Percentiles rank a stretch among this genome's conserved stretches.
Conservation (phyloP, 1,140 invertebrate species). For the Ceratoteleas bidentatus region DNA sequence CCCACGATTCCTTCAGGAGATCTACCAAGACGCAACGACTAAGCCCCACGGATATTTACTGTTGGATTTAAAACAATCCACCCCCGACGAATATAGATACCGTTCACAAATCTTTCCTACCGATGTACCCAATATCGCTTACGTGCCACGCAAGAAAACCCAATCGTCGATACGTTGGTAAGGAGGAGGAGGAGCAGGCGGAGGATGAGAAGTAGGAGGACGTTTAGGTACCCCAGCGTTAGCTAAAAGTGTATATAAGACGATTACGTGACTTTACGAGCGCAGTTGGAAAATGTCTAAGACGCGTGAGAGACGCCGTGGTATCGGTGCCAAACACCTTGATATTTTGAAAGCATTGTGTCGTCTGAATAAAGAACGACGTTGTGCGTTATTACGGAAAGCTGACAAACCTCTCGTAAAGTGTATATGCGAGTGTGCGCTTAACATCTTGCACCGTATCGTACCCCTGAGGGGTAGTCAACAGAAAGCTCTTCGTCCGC, state of each 20-base stretch:
- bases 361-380: constrained; percentile 1
- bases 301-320: background rate
- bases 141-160: background rate
- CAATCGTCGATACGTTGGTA: background rate
- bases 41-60: background rate
- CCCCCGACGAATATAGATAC: background rate
- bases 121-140: background rate
- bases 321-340: background rate
- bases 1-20: background rate
- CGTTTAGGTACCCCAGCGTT: background rate
- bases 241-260: too few relatives aligned
- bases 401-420: background rate
- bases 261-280: background rate
- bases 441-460: constrained; percentile 7
- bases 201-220: background rate
- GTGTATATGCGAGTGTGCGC: constrained; percentile 17
- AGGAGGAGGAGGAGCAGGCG: background rate
- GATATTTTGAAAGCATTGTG: background rate
- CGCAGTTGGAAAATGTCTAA: background rate
- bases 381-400: background rate
- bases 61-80: background rate
- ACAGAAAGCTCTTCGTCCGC: background rate
- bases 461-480: background rate
- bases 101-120: background rate
- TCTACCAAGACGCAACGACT: background rate